Conservation (phyloP, 2,113 vertebrate species). For the Pristiophorus japonicus region DNA sequence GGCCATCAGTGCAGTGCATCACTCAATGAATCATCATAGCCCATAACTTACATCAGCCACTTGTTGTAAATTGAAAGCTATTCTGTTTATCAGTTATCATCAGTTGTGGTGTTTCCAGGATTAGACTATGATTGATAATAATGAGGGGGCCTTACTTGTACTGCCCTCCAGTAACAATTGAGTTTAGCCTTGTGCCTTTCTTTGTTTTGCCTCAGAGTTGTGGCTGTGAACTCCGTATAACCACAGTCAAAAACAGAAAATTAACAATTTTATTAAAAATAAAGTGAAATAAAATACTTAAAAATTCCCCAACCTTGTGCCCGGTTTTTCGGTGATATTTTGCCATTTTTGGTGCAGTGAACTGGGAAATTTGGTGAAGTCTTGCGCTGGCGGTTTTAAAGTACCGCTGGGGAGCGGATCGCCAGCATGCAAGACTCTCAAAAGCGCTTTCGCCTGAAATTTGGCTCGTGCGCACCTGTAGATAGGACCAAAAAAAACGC, state of each 20-base stretch:
- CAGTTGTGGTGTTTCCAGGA: not conserved
- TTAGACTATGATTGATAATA: not conserved
- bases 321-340: too few relatives aligned
- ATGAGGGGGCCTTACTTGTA: too few relatives aligned
- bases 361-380: too few relatives aligned
- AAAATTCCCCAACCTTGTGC: too few relatives aligned
- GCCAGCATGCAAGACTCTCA: too few relatives aligned
- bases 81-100: not conserved
- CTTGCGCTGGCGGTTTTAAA: too few relatives aligned
- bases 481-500: too few relatives aligned
- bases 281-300: not conserved
- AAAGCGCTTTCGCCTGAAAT: too few relatives aligned
- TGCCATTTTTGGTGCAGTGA: too few relatives aligned
- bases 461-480: too few relatives aligned
- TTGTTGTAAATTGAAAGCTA: not conserved
- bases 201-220: not conserved
- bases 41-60: not conserved
- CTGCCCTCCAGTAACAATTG: not conserved
- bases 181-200: not conserved
- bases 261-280: not conserved
- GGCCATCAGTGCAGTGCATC: not conserved
- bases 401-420: too few relatives aligned
- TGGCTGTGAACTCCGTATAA: not conserved
- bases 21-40: not conserved
- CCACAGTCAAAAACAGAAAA: not conserved